phyloP scores from a whole-genome alignment of 1,140 invertebrate species.

The Drosophila nigrodunni region DNA sequence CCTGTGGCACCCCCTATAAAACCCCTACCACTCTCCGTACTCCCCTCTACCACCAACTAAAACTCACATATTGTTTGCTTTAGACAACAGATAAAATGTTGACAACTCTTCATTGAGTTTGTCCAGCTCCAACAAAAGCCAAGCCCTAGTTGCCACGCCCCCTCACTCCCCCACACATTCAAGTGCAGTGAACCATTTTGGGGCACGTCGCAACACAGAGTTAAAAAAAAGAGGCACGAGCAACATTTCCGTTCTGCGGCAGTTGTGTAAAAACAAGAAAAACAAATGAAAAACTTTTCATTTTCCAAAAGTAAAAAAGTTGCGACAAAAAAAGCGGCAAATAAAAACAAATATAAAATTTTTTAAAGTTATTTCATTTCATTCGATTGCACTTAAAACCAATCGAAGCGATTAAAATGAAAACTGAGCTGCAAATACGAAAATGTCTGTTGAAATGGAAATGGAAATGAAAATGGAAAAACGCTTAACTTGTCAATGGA shows the following conservation, averaged over 20 bases:
- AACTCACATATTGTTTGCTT: constrained; percentile 60
- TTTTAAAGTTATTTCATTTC: constrained; percentile 51
- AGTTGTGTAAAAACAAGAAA: constrained; percentile 61
- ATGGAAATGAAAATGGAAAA: background rate
- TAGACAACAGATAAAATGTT: constrained; percentile 67
- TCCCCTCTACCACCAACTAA: background rate
- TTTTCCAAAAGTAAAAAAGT: constrained; percentile 24
- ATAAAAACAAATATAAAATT: constrained; percentile 19
- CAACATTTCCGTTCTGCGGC: constrained; percentile 75
- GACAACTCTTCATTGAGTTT: constrained; percentile 52
- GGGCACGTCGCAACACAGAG: constrained; percentile 60
- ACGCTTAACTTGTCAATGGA: background rate
- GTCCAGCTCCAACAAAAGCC: constrained; percentile 16
- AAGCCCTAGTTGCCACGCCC: constrained; percentile 19
- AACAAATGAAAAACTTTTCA: constrained; percentile 39
- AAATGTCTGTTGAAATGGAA: constrained; percentile 21
- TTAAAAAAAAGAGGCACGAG: constrained; percentile 27
- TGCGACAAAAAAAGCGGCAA: constrained; percentile 15
- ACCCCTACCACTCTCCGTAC: background rate
- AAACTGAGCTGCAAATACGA: constrained; percentile 20
- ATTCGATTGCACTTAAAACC: constrained; percentile 41
- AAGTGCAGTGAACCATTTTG: constrained; percentile 81
- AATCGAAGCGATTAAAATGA: constrained; percentile 42
- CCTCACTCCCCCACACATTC: constrained; percentile 41
- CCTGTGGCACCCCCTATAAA: constrained; percentile 27